Evolutionary conservation across 2,888 invertebrate species (phyloP), one percentile per base, ranked within the genome.

Genomic region (Salticus scenicus): DNA sequence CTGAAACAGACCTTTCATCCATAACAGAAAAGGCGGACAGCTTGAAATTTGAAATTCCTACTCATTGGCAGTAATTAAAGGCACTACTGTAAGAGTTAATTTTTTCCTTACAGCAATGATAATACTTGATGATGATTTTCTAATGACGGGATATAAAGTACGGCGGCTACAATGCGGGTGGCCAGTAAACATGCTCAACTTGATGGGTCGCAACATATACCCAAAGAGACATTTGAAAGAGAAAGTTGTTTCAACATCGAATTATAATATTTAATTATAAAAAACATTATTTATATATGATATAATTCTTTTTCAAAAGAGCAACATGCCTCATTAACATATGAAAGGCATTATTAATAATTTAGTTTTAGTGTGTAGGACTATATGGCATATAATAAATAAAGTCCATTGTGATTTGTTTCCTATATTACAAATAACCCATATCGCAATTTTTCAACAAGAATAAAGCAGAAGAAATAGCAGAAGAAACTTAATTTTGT

Each of bases 1-100:
- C 82, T n/a, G 69, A 67, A 81, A 74, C 67, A 74, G 71, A 63
- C 69, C 64, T 64, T 31, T 51, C 72, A 81, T 75, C 71, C 71
- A 75, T 76, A 71, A 70, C 74, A 57, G 57, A 41, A 37, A 47
- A 33, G 37, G 33, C 24, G 78, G 70, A 70, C 47, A 33, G 71
- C 33, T 33, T 47, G 51, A 73, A 73, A 80, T 73, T 67, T 67
- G 80, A 41, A 73, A 80, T 80, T 67, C 51, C 57, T 73, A 27
- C 80, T 72, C 31, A 66, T 31, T 72, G 79, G 5, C 57, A 24
- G 24, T 24, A 57, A 24, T 57, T 24, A 57, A 57, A 57, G 57
- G 24, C 57, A 57, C 57, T 57, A 57, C 57, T 57, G 57, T 57
- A 57, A 57, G 24, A 20, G 24, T 4, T 24, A 47, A 24, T 57